Percentiles rank a stretch among this genome's conserved stretches.
Evolutionary conservation across 2,888 invertebrate genomes (phyloP).

Genomic region (Cryptocheilus praepositus): DNA sequence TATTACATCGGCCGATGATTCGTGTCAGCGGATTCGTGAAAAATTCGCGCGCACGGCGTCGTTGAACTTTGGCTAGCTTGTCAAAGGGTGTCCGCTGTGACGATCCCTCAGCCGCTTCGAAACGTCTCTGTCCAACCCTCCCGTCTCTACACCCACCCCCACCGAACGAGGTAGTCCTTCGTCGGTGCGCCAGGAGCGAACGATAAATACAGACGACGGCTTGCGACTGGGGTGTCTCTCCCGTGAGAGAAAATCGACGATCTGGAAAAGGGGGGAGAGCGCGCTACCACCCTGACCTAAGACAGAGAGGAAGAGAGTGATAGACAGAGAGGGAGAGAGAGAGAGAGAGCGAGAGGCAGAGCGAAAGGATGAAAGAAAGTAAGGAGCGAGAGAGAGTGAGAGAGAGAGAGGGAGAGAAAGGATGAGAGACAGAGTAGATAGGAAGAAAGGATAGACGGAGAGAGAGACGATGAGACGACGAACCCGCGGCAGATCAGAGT

Average conservation of each 20-base stretch:
- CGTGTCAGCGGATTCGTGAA: too few relatives aligned
- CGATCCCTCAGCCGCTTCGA: not conserved
- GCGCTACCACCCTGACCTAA: constrained; percentile 36
- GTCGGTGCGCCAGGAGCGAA: constrained; percentile 24
- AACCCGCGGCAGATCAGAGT: not conserved
- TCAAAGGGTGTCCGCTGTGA: not conserved
- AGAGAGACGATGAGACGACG: constrained; percentile 4
- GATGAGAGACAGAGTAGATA: constrained; percentile 14
- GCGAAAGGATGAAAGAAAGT: constrained; percentile 14
- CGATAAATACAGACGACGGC: constrained; percentile 43
- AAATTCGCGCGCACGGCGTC: too few relatives aligned
- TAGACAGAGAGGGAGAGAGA: constrained; percentile 17
- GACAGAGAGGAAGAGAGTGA: constrained; percentile 35
- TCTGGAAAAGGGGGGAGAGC: constrained; percentile 21
- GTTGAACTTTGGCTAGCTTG: too few relatives aligned
- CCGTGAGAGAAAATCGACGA: constrained; percentile 15
- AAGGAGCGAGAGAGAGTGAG: constrained; percentile 34
- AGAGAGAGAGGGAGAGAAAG: constrained; percentile 19
- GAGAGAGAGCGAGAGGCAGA: constrained; percentile 43
- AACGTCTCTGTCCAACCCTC: not conserved
- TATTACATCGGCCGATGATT: too few relatives aligned
- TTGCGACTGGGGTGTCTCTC: constrained; percentile 35
- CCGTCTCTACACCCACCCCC: constrained; percentile 5
- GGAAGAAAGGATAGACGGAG: constrained; percentile 23
- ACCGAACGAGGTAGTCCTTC: constrained; percentile 9